Conservation (phyloP, 2,888 invertebrate genomes). For the Monopis laevigella region DNA sequence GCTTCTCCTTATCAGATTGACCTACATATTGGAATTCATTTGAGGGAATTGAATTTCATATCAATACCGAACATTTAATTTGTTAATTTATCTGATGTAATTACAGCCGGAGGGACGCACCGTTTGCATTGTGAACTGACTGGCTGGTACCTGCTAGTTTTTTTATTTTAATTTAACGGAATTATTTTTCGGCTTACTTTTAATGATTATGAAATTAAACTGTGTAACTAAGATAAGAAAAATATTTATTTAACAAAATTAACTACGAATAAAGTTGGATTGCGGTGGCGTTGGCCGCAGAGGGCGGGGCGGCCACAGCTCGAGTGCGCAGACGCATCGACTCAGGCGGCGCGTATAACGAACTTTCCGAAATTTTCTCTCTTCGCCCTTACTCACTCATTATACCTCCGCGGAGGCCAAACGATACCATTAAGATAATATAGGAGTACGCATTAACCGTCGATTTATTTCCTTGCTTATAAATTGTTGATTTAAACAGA, state of each 20-base stretch:
- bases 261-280: too few species aligned
- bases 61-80: slow-evolving; percentile 18
- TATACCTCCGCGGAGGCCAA: slow-evolving; percentile 11
- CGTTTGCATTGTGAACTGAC: slow-evolving; percentile 9
- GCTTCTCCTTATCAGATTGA: slow-evolving; percentile 56
- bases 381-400: slow-evolving; percentile 9
- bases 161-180: too few species aligned
- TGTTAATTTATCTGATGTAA: slow-evolving; percentile 10
- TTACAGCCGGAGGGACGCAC: slow-evolving; percentile 3
- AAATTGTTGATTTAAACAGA: slow-evolving; percentile 8
- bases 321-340: slow-evolving; percentile 11
- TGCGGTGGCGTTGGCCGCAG: too few species aligned
- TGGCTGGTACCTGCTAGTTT: too few species aligned
- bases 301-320: slow-evolving; percentile 1
- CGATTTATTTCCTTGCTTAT: slow-evolving; percentile 11
- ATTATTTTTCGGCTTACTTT: too few species aligned
- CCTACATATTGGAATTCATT: slow-evolving; percentile 42
- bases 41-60: slow-evolving; percentile 51
- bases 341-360: slow-evolving; percentile 17
- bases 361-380: slow-evolving; percentile 15
- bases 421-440: slow-evolving; percentile 13
- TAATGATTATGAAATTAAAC: not conserved
- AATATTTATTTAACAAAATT: not conserved
- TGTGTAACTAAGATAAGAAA: not conserved
- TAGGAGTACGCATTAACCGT: slow-evolving; percentile 10